These are phyloP conservation scores for Scopus umbretta DNA, from an alignment of 2,113 vertebrate genomes.

Conservation along the genomic window DNA sequence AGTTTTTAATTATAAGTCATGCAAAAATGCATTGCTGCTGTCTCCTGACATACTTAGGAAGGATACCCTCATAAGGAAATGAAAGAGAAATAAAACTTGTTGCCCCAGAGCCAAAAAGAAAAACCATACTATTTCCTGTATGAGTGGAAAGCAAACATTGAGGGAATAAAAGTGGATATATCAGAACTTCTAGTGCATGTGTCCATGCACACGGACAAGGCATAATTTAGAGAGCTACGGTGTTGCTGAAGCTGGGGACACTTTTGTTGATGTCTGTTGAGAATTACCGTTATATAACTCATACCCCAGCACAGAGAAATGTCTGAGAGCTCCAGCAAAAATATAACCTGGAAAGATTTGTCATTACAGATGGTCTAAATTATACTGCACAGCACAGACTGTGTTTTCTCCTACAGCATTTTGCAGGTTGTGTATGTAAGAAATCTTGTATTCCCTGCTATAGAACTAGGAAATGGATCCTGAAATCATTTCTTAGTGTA, in stretches of 20 bases:
- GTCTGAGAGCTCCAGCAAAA: neutral
- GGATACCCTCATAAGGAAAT: neutral
- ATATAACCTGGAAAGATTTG: neutral
- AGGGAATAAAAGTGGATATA: neutral
- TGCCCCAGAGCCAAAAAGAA: neutral
- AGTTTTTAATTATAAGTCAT: neutral
- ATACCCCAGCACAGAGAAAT: neutral
- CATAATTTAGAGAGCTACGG: neutral
- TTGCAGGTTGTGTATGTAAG: neutral
- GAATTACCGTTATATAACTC: neutral
- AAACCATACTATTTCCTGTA: neutral
- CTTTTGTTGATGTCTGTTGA: neutral
- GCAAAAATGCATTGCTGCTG: neutral
- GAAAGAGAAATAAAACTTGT: neutral
- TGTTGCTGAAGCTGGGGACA: neutral
- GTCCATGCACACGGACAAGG: neutral
- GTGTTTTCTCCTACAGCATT: neutral
- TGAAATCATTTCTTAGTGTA: neutral
- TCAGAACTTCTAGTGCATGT: neutral
- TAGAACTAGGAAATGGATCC: neutral
- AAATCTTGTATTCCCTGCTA: neutral
- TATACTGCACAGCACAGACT: neutral
- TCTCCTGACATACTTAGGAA: neutral
- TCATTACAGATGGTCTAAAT: conserved; percentile 10
- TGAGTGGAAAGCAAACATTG: neutral